These are phyloP conservation scores for Tinamus major DNA, from an alignment of 2,797 vertebrate genomes.

Conservation along the genomic window DNA sequence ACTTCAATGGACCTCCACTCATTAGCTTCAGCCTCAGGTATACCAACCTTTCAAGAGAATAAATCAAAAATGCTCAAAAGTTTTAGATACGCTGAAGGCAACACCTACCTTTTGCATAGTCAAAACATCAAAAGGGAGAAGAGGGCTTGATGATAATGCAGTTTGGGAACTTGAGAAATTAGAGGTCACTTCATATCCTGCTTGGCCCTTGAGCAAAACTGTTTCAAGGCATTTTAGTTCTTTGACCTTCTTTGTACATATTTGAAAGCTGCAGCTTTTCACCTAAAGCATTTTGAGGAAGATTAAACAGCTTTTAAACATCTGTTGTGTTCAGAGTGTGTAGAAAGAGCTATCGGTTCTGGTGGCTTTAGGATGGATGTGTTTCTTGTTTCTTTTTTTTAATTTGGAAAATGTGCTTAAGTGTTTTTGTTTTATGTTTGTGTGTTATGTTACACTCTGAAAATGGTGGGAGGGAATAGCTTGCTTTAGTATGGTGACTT, in stretches of 20 bases:
- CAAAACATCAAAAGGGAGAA: slow-evolving; percentile 34
- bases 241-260: slow-evolving; percentile 42
- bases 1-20: not conserved
- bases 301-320: slow-evolving; percentile 65
- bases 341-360: slow-evolving; percentile 28
- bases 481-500: slow-evolving; percentile 34
- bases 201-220: slow-evolving; percentile 15
- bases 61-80: slow-evolving; percentile 44
- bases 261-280: slow-evolving; percentile 56
- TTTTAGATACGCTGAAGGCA: slow-evolving; percentile 15
- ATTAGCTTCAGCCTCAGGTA: slow-evolving; percentile 46
- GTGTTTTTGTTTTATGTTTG: not conserved
- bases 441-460: not conserved
- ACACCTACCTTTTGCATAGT: slow-evolving; percentile 6
- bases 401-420: slow-evolving; percentile 46
- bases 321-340: slow-evolving; percentile 24
- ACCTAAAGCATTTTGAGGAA: slow-evolving; percentile 50
- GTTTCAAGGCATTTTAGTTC: slow-evolving; percentile 41
- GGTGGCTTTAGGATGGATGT: slow-evolving; percentile 45
- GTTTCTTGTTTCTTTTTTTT: not conserved
- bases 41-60: slow-evolving; percentile 18
- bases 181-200: slow-evolving; percentile 39
- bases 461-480: not conserved
- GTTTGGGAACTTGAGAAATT: slow-evolving; percentile 37
- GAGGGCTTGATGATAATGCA: not conserved